These are phyloP conservation scores for Bambusicola thoracicus DNA, from an alignment of 2,113 vertebrate genomes.

Conservation along the genomic window DNA sequence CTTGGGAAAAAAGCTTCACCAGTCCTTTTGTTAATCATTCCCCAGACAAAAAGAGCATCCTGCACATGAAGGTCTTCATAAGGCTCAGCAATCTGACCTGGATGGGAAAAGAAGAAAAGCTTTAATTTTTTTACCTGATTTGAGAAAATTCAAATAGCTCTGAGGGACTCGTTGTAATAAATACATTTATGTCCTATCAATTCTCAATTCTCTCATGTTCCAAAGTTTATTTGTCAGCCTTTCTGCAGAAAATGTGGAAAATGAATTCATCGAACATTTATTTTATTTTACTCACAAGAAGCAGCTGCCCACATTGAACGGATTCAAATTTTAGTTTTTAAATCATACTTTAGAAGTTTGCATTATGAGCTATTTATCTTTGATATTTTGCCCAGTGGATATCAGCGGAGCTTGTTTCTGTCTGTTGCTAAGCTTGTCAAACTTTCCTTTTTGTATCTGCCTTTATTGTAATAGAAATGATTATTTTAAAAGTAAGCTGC, in stretches of 20 bases:
- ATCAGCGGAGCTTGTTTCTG: constrained; percentile 60
- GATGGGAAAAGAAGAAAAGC: constrained; percentile 18
- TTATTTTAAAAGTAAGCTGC: constrained; percentile 72
- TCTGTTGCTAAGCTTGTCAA: constrained; percentile 71
- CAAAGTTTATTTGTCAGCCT: constrained; percentile 49
- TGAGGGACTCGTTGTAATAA: constrained; percentile 20
- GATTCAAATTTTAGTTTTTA: constrained; percentile 73
- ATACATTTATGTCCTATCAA: constrained; percentile 42
- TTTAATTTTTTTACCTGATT: constrained; percentile 47
- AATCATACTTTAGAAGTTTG: constrained; percentile 71
- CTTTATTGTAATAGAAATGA: constrained; percentile 71
- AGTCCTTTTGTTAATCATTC: constrained; percentile 38
- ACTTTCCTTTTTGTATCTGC: constrained; percentile 76
- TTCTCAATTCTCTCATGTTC: constrained; percentile 33
- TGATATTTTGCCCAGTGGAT: constrained; percentile 78
- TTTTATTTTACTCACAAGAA: constrained; percentile 64
- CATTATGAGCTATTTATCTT: constrained; percentile 67
- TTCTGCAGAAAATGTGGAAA: constrained; percentile 58
- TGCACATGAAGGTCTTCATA: neutral
- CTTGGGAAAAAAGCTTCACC: neutral
- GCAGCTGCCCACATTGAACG: constrained; percentile 62
- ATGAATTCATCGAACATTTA: constrained; percentile 58
- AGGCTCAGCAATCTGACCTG: neutral
- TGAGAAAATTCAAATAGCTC: constrained; percentile 37
- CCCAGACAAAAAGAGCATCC: constrained; percentile 27